Conservation (phyloP, 2,113 vertebrate genomes). For the Gopherus flavomarginatus region DNA sequence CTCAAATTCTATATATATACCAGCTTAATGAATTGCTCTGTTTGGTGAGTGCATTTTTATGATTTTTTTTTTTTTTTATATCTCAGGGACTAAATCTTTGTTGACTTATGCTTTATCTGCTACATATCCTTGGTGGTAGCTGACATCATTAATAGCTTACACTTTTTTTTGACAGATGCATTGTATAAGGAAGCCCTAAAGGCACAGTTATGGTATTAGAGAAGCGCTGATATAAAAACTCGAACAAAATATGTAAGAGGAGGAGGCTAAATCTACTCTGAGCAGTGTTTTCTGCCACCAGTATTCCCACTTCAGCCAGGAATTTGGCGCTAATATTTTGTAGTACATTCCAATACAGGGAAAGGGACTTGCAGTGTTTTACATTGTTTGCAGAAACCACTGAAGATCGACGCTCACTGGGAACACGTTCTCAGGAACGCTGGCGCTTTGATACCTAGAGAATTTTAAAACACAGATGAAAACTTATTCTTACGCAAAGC, state of each 20-base stretch:
- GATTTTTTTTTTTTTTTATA: accelerated
- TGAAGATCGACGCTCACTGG: background rate
- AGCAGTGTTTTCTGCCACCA: background rate
- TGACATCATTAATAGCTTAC: background rate
- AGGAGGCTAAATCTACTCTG: background rate
- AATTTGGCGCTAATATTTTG: background rate
- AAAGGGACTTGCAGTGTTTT: no score
- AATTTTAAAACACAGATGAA: background rate
- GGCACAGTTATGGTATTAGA: background rate
- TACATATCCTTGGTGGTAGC: accelerated
- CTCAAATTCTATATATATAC: background rate
- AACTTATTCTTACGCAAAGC: background rate
- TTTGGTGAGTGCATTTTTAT: accelerated
- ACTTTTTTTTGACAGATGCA: background rate
- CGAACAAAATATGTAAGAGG: background rate
- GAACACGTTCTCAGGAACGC: background rate
- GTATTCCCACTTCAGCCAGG: background rate
- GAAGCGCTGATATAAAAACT: background rate
- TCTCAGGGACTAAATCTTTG: accelerated
- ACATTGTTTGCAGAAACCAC: background rate
- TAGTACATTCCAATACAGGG: no score
- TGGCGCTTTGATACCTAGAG: background rate
- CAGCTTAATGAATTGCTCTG: accelerated
- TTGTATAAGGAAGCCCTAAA: background rate
- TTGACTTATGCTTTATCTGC: accelerated